phyloP scores from a whole-genome alignment of 2,888 invertebrate genomes.

The Pseudococcus viburni region DNA sequence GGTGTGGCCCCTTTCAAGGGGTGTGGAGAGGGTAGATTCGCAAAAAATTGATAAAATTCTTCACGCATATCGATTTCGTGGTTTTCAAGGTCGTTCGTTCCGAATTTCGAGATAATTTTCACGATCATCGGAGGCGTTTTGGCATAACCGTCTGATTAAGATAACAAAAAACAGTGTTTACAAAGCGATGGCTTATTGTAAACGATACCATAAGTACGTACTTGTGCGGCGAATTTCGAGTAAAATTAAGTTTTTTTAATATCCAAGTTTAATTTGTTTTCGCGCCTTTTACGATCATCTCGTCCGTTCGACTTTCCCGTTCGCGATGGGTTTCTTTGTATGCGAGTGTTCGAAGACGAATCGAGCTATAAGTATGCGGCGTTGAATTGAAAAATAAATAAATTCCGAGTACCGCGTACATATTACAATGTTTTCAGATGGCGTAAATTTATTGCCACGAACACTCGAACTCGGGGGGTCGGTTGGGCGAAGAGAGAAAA shows the following conservation, averaged over 20 bases:
- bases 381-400: constrained; percentile 46
- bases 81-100: neutral
- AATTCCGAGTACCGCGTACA: constrained; percentile 5
- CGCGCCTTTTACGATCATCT: constrained; percentile 1
- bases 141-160: neutral
- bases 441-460: constrained; percentile 11
- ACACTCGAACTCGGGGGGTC: neutral
- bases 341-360: neutral
- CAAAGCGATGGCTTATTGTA: neutral
- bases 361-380: neutral
- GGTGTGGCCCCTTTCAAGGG: neutral
- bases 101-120: neutral
- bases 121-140: neutral
- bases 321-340: neutral
- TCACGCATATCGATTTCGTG: neutral
- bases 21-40: neutral
- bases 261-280: constrained; percentile 4
- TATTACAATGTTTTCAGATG: constrained; percentile 26
- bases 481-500: neutral
- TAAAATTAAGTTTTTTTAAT: neutral
- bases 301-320: neutral
- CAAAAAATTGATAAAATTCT: constrained; percentile 5
- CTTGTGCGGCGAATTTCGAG: neutral
- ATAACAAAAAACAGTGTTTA: neutral
- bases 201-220: constrained; percentile 7